Evolutionary conservation across 2,888 invertebrate genomes (phyloP).

Genomic region (Ophion obscuratus): DNA sequence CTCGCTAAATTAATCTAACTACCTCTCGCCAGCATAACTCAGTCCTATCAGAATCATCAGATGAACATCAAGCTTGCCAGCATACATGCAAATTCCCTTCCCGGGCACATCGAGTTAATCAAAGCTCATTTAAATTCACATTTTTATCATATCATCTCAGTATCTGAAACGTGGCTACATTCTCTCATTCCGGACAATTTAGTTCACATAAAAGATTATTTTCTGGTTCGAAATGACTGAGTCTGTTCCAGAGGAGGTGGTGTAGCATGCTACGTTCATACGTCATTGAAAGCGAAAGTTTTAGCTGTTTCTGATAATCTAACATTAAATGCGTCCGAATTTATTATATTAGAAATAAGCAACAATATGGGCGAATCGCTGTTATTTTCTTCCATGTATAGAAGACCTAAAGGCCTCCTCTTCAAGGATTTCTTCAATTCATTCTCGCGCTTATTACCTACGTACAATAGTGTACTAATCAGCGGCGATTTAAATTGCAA

Average conservation of each 20-base stretch:
- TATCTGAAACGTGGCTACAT: slow-evolving; percentile 33
- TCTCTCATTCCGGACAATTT: background rate
- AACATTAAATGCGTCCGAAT: slow-evolving; percentile 38
- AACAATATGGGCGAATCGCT: no score
- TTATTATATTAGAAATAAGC: slow-evolving; percentile 18
- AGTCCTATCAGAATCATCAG: no score
- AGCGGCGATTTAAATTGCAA: no score
- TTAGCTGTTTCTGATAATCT: background rate
- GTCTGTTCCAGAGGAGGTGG: slow-evolving; percentile 24
- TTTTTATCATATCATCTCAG: slow-evolving; percentile 18
- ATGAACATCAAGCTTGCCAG: no score
- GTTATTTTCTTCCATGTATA: no score
- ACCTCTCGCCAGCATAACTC: no score
- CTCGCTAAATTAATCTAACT: background rate
- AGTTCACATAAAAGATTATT: slow-evolving; percentile 17
- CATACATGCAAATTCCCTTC: background rate
- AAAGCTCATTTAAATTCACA: background rate
- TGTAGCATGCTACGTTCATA: slow-evolving; percentile 45
- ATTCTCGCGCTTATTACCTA: no score
- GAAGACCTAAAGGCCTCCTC: no score
- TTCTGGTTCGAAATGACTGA: slow-evolving; percentile 37
- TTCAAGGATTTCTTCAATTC: no score
- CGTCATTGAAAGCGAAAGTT: slow-evolving; percentile 31
- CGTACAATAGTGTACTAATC: no score
- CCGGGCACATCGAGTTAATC: background rate